phyloP scores from a whole-genome alignment of 2,797 vertebrate genomes.

The Gephyroberyx darwinii region DNA sequence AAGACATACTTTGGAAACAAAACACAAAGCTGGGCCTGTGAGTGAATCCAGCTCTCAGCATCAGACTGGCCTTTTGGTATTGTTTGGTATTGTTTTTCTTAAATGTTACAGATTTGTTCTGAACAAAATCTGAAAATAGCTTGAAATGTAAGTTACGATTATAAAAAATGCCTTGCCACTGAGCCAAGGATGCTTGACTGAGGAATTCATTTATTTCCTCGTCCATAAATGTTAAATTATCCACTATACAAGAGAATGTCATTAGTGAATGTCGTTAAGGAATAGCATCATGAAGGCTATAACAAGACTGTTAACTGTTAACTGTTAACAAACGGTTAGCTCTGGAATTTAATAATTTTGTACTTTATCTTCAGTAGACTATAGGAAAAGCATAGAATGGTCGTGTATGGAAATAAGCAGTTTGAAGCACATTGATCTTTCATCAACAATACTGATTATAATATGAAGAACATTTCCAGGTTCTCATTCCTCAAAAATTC shows the following conservation, averaged over 20 bases:
- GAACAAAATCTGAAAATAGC: conserved; percentile 4
- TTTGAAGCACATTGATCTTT: conserved; percentile 9
- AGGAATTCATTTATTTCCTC: not conserved
- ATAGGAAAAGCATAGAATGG: not conserved
- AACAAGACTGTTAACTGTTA: conserved; percentile 1
- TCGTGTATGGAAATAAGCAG: not conserved
- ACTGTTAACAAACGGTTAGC: conserved; percentile 6
- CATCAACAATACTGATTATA: not conserved
- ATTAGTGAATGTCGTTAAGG: not conserved
- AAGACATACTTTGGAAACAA: conserved; percentile 6
- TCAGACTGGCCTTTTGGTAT: not conserved
- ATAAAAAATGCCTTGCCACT: conserved; percentile 15
- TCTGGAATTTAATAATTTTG: not conserved
- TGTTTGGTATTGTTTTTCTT: not conserved
- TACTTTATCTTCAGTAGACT: not conserved
- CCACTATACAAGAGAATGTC: not conserved
- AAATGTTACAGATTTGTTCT: not conserved
- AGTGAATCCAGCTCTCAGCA: conserved; percentile 39
- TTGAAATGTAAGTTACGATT: conserved; percentile 17
- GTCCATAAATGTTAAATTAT: conserved; percentile 24
- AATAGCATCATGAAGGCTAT: not conserved
- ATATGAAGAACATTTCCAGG: not conserved
- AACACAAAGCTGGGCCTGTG: not conserved
- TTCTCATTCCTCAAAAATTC: not conserved
- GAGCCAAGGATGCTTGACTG: not conserved